Evolutionary conservation across 2,113 vertebrate species (phyloP).

Genomic region (Oreotrochilus melanogaster): DNA sequence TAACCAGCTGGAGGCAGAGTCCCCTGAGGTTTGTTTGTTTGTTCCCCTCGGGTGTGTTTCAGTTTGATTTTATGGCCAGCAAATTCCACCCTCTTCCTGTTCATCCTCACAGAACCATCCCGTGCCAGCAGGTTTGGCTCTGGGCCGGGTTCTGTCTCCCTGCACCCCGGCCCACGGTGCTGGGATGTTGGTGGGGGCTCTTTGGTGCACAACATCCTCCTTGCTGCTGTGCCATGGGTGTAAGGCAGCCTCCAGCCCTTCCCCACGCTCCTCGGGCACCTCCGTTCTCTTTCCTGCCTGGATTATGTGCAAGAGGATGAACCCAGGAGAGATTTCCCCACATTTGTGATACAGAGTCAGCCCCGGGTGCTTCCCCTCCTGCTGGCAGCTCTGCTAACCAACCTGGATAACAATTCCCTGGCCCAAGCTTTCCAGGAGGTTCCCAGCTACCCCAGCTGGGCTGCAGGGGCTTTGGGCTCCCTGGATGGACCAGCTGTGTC

Average conservation of each 20-base stretch:
- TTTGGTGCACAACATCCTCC: rapidly evolving
- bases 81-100: background rate
- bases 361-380: background rate
- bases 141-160: background rate
- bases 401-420: background rate
- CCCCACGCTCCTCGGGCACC: background rate
- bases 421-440: rapidly evolving
- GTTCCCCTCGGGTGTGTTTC: background rate
- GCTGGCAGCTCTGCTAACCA: background rate
- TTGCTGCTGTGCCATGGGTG: rapidly evolving
- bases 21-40: background rate
- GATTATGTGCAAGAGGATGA: background rate
- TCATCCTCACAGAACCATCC: background rate
- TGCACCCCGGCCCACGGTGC: background rate
- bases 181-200: background rate
- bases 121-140: rapidly evolving
- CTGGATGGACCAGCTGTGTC: rapidly evolving
- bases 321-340: background rate
- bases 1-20: rapidly evolving
- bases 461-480: background rate
- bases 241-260: rapidly evolving
- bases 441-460: background rate
- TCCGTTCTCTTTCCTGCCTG: rapidly evolving
- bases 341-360: rapidly evolving
- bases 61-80: background rate